Base-by-base conservation (phyloP, 2,888 invertebrate species). In the Cheilosia grossa region DNA sequence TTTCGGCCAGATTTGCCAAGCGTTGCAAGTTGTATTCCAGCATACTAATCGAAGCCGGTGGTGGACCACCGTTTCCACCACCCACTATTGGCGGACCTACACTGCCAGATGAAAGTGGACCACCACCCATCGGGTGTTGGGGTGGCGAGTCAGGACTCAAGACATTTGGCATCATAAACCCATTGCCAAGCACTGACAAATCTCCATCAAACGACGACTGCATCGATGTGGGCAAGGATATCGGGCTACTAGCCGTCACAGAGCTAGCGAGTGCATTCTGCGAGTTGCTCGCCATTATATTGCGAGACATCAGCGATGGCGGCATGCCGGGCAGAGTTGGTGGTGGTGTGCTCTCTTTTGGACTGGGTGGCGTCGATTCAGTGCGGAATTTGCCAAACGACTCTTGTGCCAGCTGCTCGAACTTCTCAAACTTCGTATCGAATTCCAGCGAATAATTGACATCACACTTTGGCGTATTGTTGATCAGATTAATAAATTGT, bases 11-110 rank as follows among this genome's bases (percentile, higher is more conserved):
- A 89, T 95, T 96, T 30, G 85, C 85, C 89, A 97, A 92, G 91
- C 96, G 96, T 87, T 96, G 96, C 88, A 97, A 92, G 92, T 97
- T 97, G 90, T 97, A 97, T 92, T 97, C 97, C 82, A 96, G 96
- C 92, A 97, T 96, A 88, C 96, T 96, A 70, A 91, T 91, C 33
- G 94, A 93, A 24, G 94, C 87, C 64, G 93, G 90, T 73, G 92
- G 89, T 17, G 90, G 85, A 66, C 87, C 89, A 49, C 93, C 88
- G 93, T 89, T 56, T 92, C 89, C 27, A 91, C 90, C 47, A 93
- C 92, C 79, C 49, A 80, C 75, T 30, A 77, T 49, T 42, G 80
- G 77, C 9, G 70, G 59, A 5, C 87, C 88, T 0, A 81, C 77
- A 59, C 51, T 75, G 37, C 86, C 86, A 19, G 70, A 59, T 2